phyloP scores from a whole-genome alignment of 64 coral and sea anemone genomes.

The Catalaphyllia jardinei region DNA sequence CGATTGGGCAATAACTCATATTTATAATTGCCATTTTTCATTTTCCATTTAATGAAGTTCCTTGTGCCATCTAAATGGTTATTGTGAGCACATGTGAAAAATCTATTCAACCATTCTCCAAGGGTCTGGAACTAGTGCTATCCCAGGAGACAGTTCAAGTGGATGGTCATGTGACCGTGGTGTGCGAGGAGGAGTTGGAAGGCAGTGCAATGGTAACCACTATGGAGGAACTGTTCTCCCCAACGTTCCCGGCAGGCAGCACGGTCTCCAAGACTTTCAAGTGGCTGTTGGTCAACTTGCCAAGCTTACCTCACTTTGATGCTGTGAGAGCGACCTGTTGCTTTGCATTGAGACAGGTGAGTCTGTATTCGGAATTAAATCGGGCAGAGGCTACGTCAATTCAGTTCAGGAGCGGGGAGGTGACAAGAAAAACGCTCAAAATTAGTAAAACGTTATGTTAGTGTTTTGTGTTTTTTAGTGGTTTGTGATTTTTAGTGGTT shows the following conservation, averaged over 20 bases:
- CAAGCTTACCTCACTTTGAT: constrained; percentile 78
- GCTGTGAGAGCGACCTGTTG: constrained; percentile 77
- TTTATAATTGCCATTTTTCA: too few relatives aligned
- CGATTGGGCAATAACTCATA: too few relatives aligned
- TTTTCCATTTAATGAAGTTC: too few relatives aligned
- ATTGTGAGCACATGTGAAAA: too few relatives aligned
- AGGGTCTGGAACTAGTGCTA: constrained; percentile 85
- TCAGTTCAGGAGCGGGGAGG: too few relatives aligned
- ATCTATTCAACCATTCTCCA: background rate
- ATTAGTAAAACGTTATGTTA: too few relatives aligned
- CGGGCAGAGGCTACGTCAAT: too few relatives aligned
- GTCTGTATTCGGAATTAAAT: background rate
- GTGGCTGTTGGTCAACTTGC: constrained; percentile 74
- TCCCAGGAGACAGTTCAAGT: constrained; percentile 39
- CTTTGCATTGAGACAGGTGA: constrained; percentile 78
- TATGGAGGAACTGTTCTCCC: constrained; percentile 83
- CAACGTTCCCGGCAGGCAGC: constrained; percentile 47
- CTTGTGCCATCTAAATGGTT: too few relatives aligned
- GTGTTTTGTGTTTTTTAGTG: too few relatives aligned
- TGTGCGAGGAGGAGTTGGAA: constrained; percentile 65
- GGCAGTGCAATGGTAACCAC: constrained; percentile 72
- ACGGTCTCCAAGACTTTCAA: constrained; percentile 40
- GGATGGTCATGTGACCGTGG: constrained; percentile 46
- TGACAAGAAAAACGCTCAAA: too few relatives aligned
- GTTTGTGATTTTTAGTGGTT: too few relatives aligned